These are phyloP conservation scores for Papilio glaucus DNA, from an alignment of 1,140 invertebrate species.

Conservation along the genomic window DNA sequence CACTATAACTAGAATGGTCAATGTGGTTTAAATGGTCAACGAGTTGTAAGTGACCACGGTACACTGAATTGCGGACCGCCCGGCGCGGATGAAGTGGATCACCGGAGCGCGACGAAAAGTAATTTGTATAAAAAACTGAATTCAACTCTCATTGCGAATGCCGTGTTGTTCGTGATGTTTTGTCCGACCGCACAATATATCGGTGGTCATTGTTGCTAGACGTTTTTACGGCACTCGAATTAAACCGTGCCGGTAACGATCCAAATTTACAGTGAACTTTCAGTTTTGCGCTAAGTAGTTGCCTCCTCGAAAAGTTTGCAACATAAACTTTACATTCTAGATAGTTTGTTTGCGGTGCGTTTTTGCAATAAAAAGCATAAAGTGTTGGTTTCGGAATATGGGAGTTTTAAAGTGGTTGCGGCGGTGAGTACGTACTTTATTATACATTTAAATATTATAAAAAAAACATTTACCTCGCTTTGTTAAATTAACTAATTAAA, in stretches of 20 bases:
- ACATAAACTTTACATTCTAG: neutral
- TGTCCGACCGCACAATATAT: conserved; percentile 83
- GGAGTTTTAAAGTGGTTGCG: conserved; percentile 80
- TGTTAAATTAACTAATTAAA: neutral
- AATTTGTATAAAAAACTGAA: conserved; percentile 83
- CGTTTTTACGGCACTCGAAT: conserved; percentile 69
- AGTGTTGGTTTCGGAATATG: conserved; percentile 74
- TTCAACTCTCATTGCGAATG: conserved; percentile 81
- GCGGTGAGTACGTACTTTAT: conserved; percentile 65
- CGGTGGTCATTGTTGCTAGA: conserved; percentile 77
- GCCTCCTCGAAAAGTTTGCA: neutral
- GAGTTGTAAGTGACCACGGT: conserved; percentile 51
- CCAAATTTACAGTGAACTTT: conserved; percentile 64
- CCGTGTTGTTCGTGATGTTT: conserved; percentile 80
- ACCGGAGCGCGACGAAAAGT: conserved; percentile 81
- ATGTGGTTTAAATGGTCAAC: conserved; percentile 48
- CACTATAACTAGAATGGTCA: conserved; percentile 39
- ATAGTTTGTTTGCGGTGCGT: conserved; percentile 44
- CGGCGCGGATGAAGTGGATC: conserved; percentile 77
- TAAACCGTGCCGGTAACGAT: conserved; percentile 77
- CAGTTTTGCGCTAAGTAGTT: conserved; percentile 39
- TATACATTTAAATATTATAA: neutral
- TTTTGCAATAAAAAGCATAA: conserved; percentile 48
- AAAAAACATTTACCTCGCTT: neutral
- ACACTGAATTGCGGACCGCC: conserved; percentile 59